Evolutionary conservation across 2,797 vertebrate species (phyloP), one percentile per base, ranked within the genome.

Genomic region (Catharus ustulatus): DNA sequence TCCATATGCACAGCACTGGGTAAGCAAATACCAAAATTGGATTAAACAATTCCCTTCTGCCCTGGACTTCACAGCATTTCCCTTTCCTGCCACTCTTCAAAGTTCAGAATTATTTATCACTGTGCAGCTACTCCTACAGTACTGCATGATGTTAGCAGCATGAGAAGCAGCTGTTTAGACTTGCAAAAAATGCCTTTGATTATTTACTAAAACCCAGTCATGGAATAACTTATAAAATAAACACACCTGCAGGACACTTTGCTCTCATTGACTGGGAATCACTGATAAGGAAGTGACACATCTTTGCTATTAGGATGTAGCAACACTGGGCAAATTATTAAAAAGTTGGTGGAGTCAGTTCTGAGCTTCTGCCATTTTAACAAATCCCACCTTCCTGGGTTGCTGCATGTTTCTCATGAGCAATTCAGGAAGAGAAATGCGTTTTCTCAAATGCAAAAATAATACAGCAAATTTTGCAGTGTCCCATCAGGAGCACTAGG

Each of bases 1-100:
- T 99, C 99, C 98, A 99, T 97, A 83, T 98, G 98, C 92, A 98
- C 97, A 92, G 98, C 98, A 96, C 99, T 99, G 97, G 78, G 97
- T 32, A 91, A 92, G 97, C 63, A 97, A 8, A 97, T 1, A 96
- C 30, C 96, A 81, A 6, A 66, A 73, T 93, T 92, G 97, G 79
- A 62, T 75, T 48, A 87, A 0, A 61, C 14, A 61, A 32, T 9
- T 93, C 54, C 38, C n/a, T 29, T 43, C 80, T 61, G 21, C 30
- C 52, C 42, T 38, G 38, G 19, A 20, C 55, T 66, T 72, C 57
- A 52, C 30, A 62, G 51, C 17, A 79, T 61, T 32, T 26, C 19
- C 23, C 40, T 85, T 87, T 84, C 64, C 59, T 83, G 32, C n/a
- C 68, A 0, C 55, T 68, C 38, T 58, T 87, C 66, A 27, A 42